Percentiles rank a stretch among this genome's conserved stretches.
Conservation (phyloP, 2,888 invertebrate species). For the Caradrina kadenii region DNA sequence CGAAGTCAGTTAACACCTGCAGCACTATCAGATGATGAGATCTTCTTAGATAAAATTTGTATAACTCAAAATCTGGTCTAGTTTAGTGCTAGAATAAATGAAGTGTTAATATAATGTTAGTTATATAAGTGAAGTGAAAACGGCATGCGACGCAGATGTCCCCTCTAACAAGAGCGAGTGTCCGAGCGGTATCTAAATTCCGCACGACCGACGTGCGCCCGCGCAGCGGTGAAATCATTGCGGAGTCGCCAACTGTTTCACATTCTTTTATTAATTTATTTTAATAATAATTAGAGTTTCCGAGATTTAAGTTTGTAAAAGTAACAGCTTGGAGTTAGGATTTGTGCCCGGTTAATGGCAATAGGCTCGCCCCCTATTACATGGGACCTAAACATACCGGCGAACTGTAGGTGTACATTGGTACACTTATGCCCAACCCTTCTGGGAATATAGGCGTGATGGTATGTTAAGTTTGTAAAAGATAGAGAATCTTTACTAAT, state of each 20-base stretch:
- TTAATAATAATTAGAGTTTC: neutral
- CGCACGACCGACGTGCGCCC: conserved; percentile 75
- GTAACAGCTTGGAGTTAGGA: too few species aligned
- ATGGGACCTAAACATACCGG: too few species aligned
- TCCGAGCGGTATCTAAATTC: conserved; percentile 84
- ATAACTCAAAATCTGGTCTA: conserved; percentile 35
- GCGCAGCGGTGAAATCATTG: conserved; percentile 79
- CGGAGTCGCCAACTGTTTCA: conserved; percentile 74
- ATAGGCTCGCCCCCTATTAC: too few species aligned
- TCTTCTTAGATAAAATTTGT: conserved; percentile 28
- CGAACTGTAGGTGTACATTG: too few species aligned
- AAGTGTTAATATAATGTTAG: conserved; percentile 59
- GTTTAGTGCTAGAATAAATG: conserved; percentile 55
- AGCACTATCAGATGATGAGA: conserved; percentile 1
- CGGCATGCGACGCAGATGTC: conserved; percentile 78
- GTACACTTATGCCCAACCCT: too few species aligned
- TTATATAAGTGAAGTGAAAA: conserved; percentile 77
- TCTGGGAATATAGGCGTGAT: too few species aligned
- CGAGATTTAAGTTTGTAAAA: neutral
- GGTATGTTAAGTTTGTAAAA: too few species aligned
- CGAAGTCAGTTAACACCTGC: neutral
- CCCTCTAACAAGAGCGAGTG: conserved; percentile 82
- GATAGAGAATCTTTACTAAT: too few species aligned
- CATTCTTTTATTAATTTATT: conserved; percentile 15
- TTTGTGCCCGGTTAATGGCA: too few species aligned